phyloP scores from a whole-genome alignment of 2,888 invertebrate species.

The Dorcus parallelipipedus region DNA sequence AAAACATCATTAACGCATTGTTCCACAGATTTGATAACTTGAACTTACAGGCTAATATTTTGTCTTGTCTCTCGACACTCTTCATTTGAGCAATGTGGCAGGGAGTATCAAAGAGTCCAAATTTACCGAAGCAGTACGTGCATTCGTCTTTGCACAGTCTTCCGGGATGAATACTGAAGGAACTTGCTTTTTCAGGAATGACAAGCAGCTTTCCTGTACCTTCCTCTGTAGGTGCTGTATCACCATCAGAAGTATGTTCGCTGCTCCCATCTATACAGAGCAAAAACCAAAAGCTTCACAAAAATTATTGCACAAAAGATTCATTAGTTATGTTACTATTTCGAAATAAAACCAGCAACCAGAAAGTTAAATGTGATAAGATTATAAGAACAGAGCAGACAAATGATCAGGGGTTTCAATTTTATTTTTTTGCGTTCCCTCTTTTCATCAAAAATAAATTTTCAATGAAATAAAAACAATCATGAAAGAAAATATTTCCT shows the following conservation, averaged over 20 bases:
- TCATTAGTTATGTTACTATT: too few relatives aligned
- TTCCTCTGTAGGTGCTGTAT: slow-evolving; percentile 43
- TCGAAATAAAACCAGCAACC: too few relatives aligned
- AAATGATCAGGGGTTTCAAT: too few relatives aligned
- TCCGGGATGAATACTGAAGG: slow-evolving; percentile 82
- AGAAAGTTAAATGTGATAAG: too few relatives aligned
- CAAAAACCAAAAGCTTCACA: too few relatives aligned
- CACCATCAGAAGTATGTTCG: slow-evolving; percentile 48
- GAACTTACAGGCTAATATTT: slow-evolving; percentile 68
- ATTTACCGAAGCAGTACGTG: slow-evolving; percentile 83
- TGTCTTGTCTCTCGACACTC: slow-evolving; percentile 74
- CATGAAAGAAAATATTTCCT: too few relatives aligned
- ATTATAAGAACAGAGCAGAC: too few relatives aligned
- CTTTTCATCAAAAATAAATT: too few relatives aligned
- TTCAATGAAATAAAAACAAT: too few relatives aligned
- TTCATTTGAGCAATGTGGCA: slow-evolving; percentile 86
- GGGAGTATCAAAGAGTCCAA: slow-evolving; percentile 81
- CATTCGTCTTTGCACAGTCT: slow-evolving; percentile 81
- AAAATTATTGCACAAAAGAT: too few relatives aligned
- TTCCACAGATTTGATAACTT: neutral
- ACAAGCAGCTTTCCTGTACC: slow-evolving; percentile 63
- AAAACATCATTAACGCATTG: neutral
- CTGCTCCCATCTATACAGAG: slow-evolving; percentile 46
- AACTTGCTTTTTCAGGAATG: slow-evolving; percentile 84
- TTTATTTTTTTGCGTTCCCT: too few relatives aligned